Percentiles rank a stretch among this genome's conserved stretches.
Evolutionary conservation across 2,797 vertebrate genomes (phyloP).

Genomic region (Okamejei kenojei): DNA sequence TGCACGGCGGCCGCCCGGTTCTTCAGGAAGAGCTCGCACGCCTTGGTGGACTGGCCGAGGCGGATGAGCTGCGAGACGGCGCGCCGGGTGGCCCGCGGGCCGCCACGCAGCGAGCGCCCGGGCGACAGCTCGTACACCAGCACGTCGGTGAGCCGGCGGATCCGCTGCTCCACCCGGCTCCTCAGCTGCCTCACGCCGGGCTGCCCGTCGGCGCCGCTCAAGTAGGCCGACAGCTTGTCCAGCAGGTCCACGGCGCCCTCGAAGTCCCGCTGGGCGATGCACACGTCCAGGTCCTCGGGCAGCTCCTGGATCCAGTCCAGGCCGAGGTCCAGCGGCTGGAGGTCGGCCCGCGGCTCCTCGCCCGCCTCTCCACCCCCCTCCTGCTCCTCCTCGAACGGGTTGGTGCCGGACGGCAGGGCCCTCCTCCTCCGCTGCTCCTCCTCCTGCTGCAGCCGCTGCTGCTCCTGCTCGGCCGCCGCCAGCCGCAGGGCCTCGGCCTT

Average conservation of each 20-base stretch:
- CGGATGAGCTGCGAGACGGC: constrained; percentile 92
- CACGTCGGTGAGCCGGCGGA: constrained; percentile 87
- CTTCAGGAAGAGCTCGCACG: constrained; percentile 87
- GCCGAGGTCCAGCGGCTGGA: constrained; percentile 73
- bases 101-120: constrained; percentile 81
- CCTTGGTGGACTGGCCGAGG: constrained; percentile 91
- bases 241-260: constrained; percentile 91
- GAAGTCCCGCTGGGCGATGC: constrained; percentile 94
- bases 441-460: background rate
- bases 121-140: constrained; percentile 92
- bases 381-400: constrained; percentile 70
- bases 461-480: background rate
- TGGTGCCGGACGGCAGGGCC: constrained; percentile 58
- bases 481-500: constrained; percentile 48
- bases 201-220: constrained; percentile 72
- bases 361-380: constrained; percentile 39
- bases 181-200: constrained; percentile 76
- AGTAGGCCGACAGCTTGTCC: constrained; percentile 82
- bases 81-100: constrained; percentile 81
- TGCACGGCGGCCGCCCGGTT: constrained; percentile 86
- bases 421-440: constrained; percentile 7
- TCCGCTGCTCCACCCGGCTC: constrained; percentile 75
- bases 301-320: constrained; percentile 94
- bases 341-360: constrained; percentile 39
- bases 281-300: constrained; percentile 90